Percentiles rank a stretch among this genome's conserved stretches.
Evolutionary conservation across 2,797 vertebrate genomes (phyloP).

Genomic region (Nannoperca obscura): DNA sequence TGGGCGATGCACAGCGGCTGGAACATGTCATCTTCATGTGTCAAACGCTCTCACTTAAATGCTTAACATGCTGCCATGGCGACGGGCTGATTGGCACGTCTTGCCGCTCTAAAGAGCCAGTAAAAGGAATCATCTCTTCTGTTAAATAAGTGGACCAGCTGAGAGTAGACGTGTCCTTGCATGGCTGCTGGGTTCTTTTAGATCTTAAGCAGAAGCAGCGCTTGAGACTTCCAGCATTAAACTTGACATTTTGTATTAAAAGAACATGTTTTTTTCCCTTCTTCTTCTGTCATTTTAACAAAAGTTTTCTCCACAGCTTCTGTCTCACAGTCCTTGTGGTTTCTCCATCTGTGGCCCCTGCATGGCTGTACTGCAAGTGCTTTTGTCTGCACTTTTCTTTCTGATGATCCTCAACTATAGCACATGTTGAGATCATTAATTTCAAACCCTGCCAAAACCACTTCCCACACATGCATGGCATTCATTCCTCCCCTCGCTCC

Average conservation of each 20-base stretch:
- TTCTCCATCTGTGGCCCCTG: constrained; percentile 79
- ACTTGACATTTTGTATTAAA: constrained; percentile 68
- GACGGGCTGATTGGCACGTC: constrained; percentile 61
- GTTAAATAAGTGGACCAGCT: constrained; percentile 50
- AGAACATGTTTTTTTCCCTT: constrained; percentile 32
- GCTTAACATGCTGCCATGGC: constrained; percentile 50
- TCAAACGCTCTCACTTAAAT: constrained; percentile 69
- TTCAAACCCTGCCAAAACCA: constrained; percentile 83
- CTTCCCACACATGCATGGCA: constrained; percentile 85
- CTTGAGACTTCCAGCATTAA: constrained; percentile 48
- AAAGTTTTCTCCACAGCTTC: constrained; percentile 65
- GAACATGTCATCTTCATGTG: constrained; percentile 68
- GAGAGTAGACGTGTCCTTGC: constrained; percentile 44
- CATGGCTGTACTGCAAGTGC: constrained; percentile 71
- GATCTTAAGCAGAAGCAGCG: constrained; percentile 27
- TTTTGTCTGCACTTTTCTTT: constrained; percentile 84
- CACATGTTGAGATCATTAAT: constrained; percentile 88
- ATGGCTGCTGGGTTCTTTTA: constrained; percentile 37
- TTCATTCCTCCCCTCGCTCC: constrained; percentile 71
- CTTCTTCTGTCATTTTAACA: constrained; percentile 24
- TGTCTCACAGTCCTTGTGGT: constrained; percentile 70
- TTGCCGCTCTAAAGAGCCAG: constrained; percentile 42
- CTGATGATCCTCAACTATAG: constrained; percentile 81
- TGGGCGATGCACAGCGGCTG: constrained; percentile 40
- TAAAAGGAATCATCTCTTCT: constrained; percentile 34